Conservation (phyloP, 64 coral and sea anemone genomes). For the Stichodactyla helianthus region DNA sequence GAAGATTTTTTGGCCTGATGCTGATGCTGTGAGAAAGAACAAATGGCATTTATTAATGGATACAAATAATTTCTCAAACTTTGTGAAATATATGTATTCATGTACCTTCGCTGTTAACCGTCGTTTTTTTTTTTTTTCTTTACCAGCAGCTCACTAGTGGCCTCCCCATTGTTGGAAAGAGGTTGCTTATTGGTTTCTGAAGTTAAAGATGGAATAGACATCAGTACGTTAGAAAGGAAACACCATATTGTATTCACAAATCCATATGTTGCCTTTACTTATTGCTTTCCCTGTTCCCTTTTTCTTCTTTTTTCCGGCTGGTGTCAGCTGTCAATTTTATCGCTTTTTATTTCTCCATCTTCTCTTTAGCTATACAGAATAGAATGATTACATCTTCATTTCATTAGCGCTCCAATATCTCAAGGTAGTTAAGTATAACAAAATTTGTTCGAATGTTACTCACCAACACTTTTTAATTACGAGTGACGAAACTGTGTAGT, state of each 20-base stretch:
- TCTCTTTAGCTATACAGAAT: neutral
- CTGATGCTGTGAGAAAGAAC: neutral
- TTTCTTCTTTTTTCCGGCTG: neutral
- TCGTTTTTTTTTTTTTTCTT: neutral
- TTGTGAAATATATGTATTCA: neutral
- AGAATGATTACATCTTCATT: neutral
- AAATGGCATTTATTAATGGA: neutral
- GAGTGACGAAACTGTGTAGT: neutral
- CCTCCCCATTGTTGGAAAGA: too few species aligned
- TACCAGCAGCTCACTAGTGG: neutral
- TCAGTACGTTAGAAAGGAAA: neutral
- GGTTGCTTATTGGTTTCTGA: neutral
- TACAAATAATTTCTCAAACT: neutral
- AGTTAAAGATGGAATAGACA: neutral
- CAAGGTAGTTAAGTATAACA: neutral
- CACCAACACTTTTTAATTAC: neutral
- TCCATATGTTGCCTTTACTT: neutral
- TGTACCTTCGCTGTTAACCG: neutral
- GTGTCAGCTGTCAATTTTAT: neutral
- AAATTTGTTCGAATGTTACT: neutral
- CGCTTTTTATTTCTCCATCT: neutral
- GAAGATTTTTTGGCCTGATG: neutral
- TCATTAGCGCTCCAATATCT: neutral
- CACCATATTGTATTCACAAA: neutral
- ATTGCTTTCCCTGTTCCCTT: neutral